Conservation (phyloP, 2,797 vertebrate species). For the Philypnodon macrostomus region DNA sequence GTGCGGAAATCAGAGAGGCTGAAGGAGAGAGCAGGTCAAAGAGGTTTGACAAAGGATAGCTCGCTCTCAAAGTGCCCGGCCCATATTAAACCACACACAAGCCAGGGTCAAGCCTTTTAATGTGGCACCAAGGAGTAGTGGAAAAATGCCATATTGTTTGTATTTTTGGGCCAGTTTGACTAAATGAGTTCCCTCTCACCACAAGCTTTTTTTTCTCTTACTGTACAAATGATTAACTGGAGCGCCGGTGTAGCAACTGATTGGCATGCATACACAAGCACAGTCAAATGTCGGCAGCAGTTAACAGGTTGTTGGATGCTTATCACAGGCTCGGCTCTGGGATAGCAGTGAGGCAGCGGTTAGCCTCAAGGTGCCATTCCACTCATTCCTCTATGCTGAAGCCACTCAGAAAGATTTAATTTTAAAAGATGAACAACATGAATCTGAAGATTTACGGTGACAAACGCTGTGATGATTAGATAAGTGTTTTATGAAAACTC, state of each 20-base stretch:
- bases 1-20: conserved; percentile 75
- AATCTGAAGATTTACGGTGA: conserved; percentile 42
- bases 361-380: conserved; percentile 71
- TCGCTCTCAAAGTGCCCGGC: conserved; percentile 64
- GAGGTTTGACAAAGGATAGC: conserved; percentile 65
- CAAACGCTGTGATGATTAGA: conserved; percentile 17
- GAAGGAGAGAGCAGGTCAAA: conserved; percentile 72
- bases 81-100: conserved; percentile 32
- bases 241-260: conserved; percentile 53
- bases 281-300: conserved; percentile 48
- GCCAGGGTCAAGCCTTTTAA: conserved; percentile 39
- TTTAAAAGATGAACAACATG: conserved; percentile 39
- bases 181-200: conserved; percentile 20
- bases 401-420: conserved; percentile 36
- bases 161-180: conserved; percentile 32
- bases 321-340: conserved; percentile 50
- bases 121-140: conserved; percentile 28
- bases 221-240: conserved; percentile 70
- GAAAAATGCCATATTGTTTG: conserved; percentile 19
- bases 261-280: conserved; percentile 56
- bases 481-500: conserved; percentile 7
- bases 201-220: conserved; percentile 29
- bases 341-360: conserved; percentile 38
- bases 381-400: conserved; percentile 59
- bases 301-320: conserved; percentile 55